Conservation (phyloP, 2,888 invertebrate species). For the Hypselothyrea guttata region DNA sequence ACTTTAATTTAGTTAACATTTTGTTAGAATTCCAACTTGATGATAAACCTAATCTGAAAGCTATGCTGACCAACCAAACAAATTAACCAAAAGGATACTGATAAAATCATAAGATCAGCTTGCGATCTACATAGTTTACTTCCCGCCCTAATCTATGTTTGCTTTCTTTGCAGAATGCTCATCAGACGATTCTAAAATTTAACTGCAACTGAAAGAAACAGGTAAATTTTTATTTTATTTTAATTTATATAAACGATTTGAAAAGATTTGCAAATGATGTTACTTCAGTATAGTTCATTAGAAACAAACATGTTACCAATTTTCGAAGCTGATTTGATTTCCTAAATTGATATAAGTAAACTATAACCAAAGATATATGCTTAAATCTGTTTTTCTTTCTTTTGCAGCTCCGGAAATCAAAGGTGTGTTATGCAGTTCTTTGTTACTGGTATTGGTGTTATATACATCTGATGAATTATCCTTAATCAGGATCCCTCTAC, state of each 20-base stretch:
- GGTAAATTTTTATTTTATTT: no score
- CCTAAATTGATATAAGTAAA: no score
- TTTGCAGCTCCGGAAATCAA: conserved; percentile 6
- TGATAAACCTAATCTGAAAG: conserved; percentile 54
- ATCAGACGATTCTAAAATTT: no score
- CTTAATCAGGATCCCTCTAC: conserved; percentile 67
- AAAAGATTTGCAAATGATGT: conserved; percentile 53
- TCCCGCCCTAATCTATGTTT: not conserved
- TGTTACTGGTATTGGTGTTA: no score
- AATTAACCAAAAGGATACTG: conserved; percentile 70
- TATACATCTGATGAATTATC: conserved; percentile 63
- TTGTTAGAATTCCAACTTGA: conserved; percentile 28
- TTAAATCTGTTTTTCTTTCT: not conserved
- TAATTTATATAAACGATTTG: not conserved
- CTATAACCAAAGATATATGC: not conserved
- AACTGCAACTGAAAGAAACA: no score
- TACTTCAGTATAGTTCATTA: conserved; percentile 73
- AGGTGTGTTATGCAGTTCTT: conserved; percentile 28
- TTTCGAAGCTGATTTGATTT: conserved; percentile 56
- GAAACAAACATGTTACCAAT: conserved; percentile 69
- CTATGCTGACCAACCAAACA: conserved; percentile 54
- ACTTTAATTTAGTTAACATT: not conserved
- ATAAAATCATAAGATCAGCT: conserved; percentile 12
- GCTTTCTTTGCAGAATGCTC: conserved; percentile 18
- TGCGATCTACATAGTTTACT: not conserved